A percentile compares a stretch with the other conserved stretches of the same genome.
Conservation (phyloP, 2,797 vertebrate species). For the Sylvia borin region DNA sequence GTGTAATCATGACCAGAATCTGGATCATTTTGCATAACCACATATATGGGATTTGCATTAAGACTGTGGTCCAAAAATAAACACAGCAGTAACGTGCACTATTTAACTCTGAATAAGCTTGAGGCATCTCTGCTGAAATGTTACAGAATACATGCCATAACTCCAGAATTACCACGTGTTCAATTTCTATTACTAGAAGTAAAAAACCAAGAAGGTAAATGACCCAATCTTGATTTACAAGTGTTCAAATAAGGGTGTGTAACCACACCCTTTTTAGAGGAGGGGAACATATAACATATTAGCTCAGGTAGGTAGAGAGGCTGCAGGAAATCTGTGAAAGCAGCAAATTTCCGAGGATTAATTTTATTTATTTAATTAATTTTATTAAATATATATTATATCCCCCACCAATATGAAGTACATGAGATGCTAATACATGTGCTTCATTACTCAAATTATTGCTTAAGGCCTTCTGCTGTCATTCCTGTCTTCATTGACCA, state of each 20-base stretch:
- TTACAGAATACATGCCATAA: neutral
- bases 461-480: neutral
- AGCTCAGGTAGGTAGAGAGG: no score
- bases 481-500: neutral
- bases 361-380: neutral
- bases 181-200: neutral
- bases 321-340: no score
- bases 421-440: neutral
- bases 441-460: neutral
- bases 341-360: no score
- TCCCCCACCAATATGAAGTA: neutral
- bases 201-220: neutral
- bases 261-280: neutral
- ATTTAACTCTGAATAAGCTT: neutral
- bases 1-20: slow-evolving; percentile 10
- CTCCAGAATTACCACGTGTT: neutral
- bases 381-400: neutral
- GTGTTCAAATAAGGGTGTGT: neutral
- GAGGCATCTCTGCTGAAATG: neutral
- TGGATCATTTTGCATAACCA: slow-evolving; percentile 23
- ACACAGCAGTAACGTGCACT: neutral
- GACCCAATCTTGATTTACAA: neutral
- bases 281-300: no score
- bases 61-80: slow-evolving; percentile 1
- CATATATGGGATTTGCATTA: slow-evolving; percentile 34